Evolutionary conservation across 1,140 invertebrate species (phyloP), one percentile per base, ranked within the genome.

Genomic region (Drosophila takahashii): DNA sequence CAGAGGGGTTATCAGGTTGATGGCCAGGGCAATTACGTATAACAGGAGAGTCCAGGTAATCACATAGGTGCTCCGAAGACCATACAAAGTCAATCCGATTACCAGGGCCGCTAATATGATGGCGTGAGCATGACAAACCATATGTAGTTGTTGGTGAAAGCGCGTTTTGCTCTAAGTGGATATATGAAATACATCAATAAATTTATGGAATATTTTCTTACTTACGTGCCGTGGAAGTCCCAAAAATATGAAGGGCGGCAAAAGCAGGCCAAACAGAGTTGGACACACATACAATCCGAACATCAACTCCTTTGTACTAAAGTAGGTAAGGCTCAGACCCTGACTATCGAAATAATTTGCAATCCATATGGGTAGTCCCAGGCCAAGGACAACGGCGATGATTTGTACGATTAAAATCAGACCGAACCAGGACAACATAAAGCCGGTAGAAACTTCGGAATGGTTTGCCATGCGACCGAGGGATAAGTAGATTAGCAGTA

Each of bases 251-350:
- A 26, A 52, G 1, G 50, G 32, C 15, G 32, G 50, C 18, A 22
- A 42, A 90, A 84, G 61, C 92, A 79, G 90, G 93, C 50, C 50
- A 90, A 56, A 93, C 42, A 73, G 67, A 22, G 45, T 58, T 52
- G 18, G 69, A 57, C 34, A 66, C 2, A 42, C 48, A 57, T 95
- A 95, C 3, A 95, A 78, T 2, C 80, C 73, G 70, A 95, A 95
- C 79, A 56, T 34, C 1, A 95, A 75, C 94, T 95, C 95, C 1
- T 95, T 94, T 70, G 93, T 92, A 8, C 94, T 93, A 77, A 94
- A 96, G 95, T 95, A 95, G 74, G 94, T 94, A 94, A 95, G 94
- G 3, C 94, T 93, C 79, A 93, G 92, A 48, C 93, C 52, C 5
- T 27, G 15, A 18, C 26, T 47, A 37, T 65, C 61, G 15, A 65